These are phyloP conservation scores for Semnopithecus entellus DNA, from an alignment of 2,113 vertebrate species.

Conservation along the genomic window DNA sequence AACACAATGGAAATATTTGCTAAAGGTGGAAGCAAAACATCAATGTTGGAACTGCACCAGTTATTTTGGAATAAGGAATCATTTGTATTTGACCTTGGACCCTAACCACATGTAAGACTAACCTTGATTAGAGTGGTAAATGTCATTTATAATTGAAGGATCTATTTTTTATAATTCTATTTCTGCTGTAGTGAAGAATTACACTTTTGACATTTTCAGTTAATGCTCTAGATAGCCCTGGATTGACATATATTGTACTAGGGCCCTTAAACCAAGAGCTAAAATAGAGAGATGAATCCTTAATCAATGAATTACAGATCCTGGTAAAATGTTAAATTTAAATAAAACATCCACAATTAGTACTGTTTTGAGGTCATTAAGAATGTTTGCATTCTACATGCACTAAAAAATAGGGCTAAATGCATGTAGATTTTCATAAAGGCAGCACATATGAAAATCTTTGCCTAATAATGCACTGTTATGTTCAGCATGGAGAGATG, in stretches of 20 bases:
- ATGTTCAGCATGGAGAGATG: constrained; percentile 14
- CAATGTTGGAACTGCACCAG: not conserved
- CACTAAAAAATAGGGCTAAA: constrained; percentile 1
- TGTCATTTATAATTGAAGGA: constrained; percentile 74
- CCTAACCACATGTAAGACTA: constrained; percentile 25
- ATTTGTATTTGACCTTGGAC: constrained; percentile 44
- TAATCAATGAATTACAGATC: constrained; percentile 29
- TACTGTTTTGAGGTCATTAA: constrained; percentile 26
- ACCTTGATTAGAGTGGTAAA: constrained; percentile 69
- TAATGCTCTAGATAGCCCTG: constrained; percentile 54
- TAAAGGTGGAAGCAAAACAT: not conserved
- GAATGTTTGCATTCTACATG: not conserved
- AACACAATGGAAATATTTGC: not conserved
- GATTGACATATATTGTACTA: constrained; percentile 56
- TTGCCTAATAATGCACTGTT: not conserved
- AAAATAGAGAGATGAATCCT: constrained; percentile 36
- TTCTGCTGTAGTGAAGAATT: constrained; percentile 66
- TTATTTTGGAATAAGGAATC: constrained; percentile 35
- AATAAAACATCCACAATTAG: constrained; percentile 33
- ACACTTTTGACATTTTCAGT: constrained; percentile 77
- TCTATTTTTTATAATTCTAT: constrained; percentile 74
- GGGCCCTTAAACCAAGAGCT: constrained; percentile 45
- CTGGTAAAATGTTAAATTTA: constrained; percentile 37
- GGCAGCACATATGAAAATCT: not conserved
- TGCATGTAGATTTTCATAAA: not conserved